Base-by-base conservation (phyloP, 2,888 invertebrate genomes). In the Hypomecis atomaria region DNA sequence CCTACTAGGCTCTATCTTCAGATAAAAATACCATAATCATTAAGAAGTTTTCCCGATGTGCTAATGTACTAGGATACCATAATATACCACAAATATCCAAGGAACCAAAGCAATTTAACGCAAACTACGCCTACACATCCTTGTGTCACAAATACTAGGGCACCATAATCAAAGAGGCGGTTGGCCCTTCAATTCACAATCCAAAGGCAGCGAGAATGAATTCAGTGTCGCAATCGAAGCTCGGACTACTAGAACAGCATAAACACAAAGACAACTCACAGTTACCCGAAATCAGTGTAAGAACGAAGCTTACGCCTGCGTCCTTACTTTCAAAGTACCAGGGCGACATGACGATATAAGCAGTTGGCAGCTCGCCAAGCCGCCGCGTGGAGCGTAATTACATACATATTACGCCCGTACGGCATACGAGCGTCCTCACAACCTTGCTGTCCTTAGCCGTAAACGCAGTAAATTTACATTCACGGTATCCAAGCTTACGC, bases 331-430 rank as follows among this genome's bases (percentile, higher is more conserved):
- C 8, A 33, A 56, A 49, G 64, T 78, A 79, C 75, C 70, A 76
- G 72, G 77, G 71, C 71, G 72, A 73, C 75, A 76, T 74, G 73
- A 74, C 69, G 67, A 53, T 55, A 62, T 64, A 71, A 67, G 71
- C 71, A 65, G 62, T 67, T 79, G 78, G 79, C 73, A 9, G n/a
- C 6, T 72, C 68, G 63, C 69, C 67, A 68, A 67, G 71, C 73
- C 74, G 71, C 61, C 69, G 66, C 59, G 65, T 70, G 71, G 61
- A 72, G 71, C 70, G 72, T 74, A 75, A 79, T 77, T 75, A 75
- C 70, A 57, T 70, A 72, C 69, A 63, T 69, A 72, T 66, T 73
- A 71, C 70, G 61, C 67, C 68, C 67, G 69, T 72, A 73, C 69
- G 71, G 71, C 71, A 76, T 71, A 68, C 69, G 67, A 54, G 71